These are phyloP conservation scores for Dromius quadrimaculatus DNA, from an alignment of 2,888 invertebrate species.

Conservation along the genomic window DNA sequence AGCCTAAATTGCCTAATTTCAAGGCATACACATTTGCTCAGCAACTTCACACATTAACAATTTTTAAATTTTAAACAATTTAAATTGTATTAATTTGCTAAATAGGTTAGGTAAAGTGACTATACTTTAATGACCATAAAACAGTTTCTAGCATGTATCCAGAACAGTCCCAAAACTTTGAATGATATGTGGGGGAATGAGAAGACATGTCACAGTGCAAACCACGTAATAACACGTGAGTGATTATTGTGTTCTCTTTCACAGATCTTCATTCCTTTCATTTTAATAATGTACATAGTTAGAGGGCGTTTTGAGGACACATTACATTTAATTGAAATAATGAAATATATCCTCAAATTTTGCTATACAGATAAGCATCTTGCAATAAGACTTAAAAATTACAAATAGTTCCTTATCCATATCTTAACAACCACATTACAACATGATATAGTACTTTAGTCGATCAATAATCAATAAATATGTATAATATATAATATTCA, in stretches of 20 bases:
- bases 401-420: conserved; percentile 46
- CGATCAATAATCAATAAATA: conserved; percentile 50
- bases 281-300: conserved; percentile 48
- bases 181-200: conserved; percentile 50
- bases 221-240: conserved; percentile 37
- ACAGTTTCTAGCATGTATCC: conserved; percentile 26
- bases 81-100: conserved; percentile 15
- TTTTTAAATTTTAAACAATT: conserved; percentile 35
- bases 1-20: conserved; percentile 7
- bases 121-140: conserved; percentile 26
- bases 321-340: conserved; percentile 19
- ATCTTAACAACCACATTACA: conserved; percentile 50
- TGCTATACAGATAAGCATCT: conserved; percentile 45
- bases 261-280: conserved; percentile 41
- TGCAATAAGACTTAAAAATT: conserved; percentile 47
- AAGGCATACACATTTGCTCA: conserved; percentile 28
- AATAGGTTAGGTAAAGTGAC: conserved; percentile 19
- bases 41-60: conserved; percentile 31
- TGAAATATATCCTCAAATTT: conserved; percentile 31
- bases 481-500: conserved; percentile 42
- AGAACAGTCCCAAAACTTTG: conserved; percentile 36
- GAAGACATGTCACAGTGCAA: conserved; percentile 49
- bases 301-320: conserved; percentile 24
- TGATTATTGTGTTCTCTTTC: conserved; percentile 37
- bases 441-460: conserved; percentile 47